Base-by-base conservation (phyloP, 37 sponge, comb jelly and placozoan genomes). In the Dysidea cf. avara region DNA sequence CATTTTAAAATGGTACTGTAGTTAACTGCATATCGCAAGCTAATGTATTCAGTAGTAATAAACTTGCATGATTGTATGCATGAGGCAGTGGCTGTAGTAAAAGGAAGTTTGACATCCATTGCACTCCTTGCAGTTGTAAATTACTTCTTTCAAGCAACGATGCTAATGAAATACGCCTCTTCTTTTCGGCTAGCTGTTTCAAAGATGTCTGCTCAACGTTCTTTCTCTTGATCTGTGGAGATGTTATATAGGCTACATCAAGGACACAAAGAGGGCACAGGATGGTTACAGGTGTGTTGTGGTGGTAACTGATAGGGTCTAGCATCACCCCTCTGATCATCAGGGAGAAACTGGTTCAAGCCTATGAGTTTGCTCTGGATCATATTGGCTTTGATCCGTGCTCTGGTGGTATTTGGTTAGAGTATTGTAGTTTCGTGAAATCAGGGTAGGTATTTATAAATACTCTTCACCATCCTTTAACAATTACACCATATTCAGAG, bases 331-430 rank as follows among this genome's bases (percentile, higher is more conserved):
- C 48, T 52, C 34, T 63, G 30, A 18, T 36, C 46, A 24, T 3
- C 74, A 97, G 99, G 61, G 95, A 91, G 51, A 97, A 94, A 54
- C 58, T 97, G 90, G 82, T 69, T 52, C 86, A 97, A 50, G 88
- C 99, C 7, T 94, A 97, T 53, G 95, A 94, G 72, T 97, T 97
- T 80, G 87, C 99, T 39, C 63, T 94, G 47, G 90, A 92, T 20
- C 91, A 97, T 65, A 78, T 97, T 31, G 99, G 99, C 16, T 81
- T 91, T 35, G 99, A 97, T 72, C 80, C 81, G 26, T 78, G 82
- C 66, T 86, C 95, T 57, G 76, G 82, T n/a, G 32, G 75, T 11
- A 75, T 97, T 17, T 97, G 99, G 99, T 32, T 64, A 29, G 99
- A 97, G 38, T 97, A 89, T 63, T 75, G 94, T 37, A 39, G 53